Evolutionary conservation across 2,113 vertebrate genomes (phyloP).

Genomic region (Chloropsis cyanopogon): DNA sequence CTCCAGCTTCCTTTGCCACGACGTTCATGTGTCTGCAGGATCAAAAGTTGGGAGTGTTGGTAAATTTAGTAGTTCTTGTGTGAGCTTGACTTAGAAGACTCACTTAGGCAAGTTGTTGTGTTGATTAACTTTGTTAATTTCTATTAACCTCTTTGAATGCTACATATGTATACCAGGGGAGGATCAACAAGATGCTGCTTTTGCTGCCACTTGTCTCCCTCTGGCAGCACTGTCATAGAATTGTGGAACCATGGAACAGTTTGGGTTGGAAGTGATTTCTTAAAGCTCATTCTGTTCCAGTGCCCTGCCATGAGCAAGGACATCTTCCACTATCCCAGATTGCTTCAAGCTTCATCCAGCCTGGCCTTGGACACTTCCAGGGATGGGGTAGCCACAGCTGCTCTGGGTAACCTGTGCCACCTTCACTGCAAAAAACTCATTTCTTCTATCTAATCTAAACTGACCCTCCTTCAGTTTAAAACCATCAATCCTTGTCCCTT

Average conservation of each 20-base stretch:
- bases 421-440: background rate
- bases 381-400: background rate
- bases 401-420: background rate
- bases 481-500: background rate
- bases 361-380: background rate
- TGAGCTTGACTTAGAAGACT: background rate
- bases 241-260: background rate
- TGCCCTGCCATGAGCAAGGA: accelerated
- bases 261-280: background rate
- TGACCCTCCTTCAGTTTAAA: background rate
- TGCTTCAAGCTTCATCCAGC: accelerated
- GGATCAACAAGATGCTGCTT: background rate
- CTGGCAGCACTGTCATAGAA: background rate
- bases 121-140: background rate
- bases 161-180: accelerated
- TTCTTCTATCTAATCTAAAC: background rate
- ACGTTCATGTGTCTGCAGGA: accelerated
- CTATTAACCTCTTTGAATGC: background rate
- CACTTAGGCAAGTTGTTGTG: background rate
- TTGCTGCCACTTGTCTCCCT: background rate
- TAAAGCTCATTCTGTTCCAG: background rate
- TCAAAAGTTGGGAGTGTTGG: background rate
- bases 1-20: background rate
- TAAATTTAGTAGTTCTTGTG: background rate
- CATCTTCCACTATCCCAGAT: background rate